Conservation (phyloP, 2,113 vertebrate species). For the Zosterops pallidus region DNA sequence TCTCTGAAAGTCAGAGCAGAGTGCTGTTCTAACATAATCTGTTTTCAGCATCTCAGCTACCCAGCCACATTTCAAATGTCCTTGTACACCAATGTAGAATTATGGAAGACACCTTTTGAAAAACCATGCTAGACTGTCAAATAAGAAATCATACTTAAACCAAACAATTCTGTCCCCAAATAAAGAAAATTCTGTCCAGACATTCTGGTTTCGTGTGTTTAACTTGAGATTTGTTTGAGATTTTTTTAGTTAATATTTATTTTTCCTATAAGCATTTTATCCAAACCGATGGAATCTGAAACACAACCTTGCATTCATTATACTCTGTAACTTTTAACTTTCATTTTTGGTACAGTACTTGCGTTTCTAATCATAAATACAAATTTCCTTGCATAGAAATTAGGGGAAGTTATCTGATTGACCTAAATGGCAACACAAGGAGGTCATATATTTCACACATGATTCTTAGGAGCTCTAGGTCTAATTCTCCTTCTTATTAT, state of each 20-base stretch:
- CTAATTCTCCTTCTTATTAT: background rate
- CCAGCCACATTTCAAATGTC: background rate
- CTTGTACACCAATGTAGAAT: background rate
- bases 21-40: background rate
- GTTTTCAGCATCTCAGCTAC: background rate
- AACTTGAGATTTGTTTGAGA: background rate
- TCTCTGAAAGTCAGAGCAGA: background rate
- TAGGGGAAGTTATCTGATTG: background rate
- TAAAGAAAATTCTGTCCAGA: background rate
- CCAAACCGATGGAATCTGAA: background rate
- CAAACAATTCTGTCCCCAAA: background rate
- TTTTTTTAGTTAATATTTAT: background rate
- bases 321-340: background rate
- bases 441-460: background rate
- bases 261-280: background rate
- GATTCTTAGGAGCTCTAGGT: background rate
- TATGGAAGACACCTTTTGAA: background rate
- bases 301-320: background rate
- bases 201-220: background rate
- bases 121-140: accelerated
- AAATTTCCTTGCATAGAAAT: background rate
- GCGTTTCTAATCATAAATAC: background rate
- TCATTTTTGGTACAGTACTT: background rate
- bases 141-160: background rate
- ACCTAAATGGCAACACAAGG: background rate